Percentiles rank a stretch among this genome's conserved stretches.
Evolutionary conservation across 2,797 vertebrate species (phyloP).

Genomic region (Nannoperca australis): DNA sequence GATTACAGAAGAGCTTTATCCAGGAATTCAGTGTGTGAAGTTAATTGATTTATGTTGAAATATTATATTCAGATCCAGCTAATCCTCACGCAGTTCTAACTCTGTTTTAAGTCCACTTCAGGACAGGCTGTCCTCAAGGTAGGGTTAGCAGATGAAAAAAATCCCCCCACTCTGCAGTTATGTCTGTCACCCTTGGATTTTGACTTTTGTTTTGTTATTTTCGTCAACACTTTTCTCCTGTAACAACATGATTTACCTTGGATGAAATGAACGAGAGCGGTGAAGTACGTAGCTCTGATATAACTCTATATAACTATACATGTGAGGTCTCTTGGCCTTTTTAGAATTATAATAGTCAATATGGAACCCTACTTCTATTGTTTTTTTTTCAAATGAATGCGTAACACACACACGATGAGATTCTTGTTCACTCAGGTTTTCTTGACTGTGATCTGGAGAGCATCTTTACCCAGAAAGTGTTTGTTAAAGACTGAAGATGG

Average conservation of each 20-base stretch:
- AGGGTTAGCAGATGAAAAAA: conserved; percentile 30
- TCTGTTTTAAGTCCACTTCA: conserved; percentile 59
- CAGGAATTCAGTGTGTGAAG: conserved; percentile 75
- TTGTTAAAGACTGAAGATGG: conserved; percentile 11
- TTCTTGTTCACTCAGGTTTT: conserved; percentile 18
- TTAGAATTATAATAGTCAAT: conserved; percentile 25
- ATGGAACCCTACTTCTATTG: conserved; percentile 19
- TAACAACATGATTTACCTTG: not conserved
- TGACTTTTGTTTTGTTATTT: conserved; percentile 6
- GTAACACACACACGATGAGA: conserved; percentile 15
- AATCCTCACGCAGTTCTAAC: conserved; percentile 73
- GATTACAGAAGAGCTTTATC: conserved; percentile 84
- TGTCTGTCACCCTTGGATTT: conserved; percentile 19
- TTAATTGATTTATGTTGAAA: conserved; percentile 86
- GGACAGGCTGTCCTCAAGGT: conserved; percentile 59
- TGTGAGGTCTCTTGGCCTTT: not conserved
- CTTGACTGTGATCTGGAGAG: conserved; percentile 1
- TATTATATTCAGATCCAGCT: conserved; percentile 73
- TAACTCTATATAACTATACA: not conserved
- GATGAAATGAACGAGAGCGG: not conserved
- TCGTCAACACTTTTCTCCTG: conserved; percentile 2
- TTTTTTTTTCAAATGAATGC: conserved; percentile 3
- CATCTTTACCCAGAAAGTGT: not conserved
- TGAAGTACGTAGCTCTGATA: not conserved
- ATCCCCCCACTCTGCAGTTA: not conserved